phyloP scores from a whole-genome alignment of 2,888 invertebrate genomes.

The Caenorhabditis sp. region DNA sequence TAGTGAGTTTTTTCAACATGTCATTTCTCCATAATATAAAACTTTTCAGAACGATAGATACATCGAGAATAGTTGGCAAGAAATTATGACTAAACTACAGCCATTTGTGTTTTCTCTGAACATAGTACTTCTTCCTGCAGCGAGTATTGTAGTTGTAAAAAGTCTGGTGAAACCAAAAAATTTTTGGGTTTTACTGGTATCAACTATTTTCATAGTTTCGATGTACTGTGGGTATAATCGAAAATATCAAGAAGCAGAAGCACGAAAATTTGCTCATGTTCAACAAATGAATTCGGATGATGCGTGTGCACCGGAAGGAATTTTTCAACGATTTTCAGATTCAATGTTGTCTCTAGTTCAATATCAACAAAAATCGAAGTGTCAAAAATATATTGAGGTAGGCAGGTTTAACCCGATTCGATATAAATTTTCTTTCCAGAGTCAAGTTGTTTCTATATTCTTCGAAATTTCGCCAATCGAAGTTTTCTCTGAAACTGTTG shows the following conservation, averaged over 20 bases:
- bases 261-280: slow-evolving; percentile 18
- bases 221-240: slow-evolving; percentile 27
- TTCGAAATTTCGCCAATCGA: slow-evolving; percentile 37
- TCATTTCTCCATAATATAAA: not conserved
- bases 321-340: slow-evolving; percentile 23
- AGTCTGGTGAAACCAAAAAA: slow-evolving; percentile 18
- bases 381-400: slow-evolving; percentile 37
- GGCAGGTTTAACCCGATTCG: too few species aligned
- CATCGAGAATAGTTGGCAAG: slow-evolving; percentile 19
- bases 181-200: slow-evolving; percentile 27
- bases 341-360: slow-evolving; percentile 22
- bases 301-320: slow-evolving; percentile 31
- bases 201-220: slow-evolving; percentile 19
- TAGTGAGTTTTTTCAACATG: slow-evolving; percentile 3
- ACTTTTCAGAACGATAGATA: slow-evolving; percentile 2
- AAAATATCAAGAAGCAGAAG: slow-evolving; percentile 37
- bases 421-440: slow-evolving; percentile 6
- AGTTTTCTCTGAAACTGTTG: slow-evolving; percentile 32
- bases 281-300: slow-evolving; percentile 11
- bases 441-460: slow-evolving; percentile 35
- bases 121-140: slow-evolving; percentile 16
- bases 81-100: slow-evolving; percentile 11
- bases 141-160: slow-evolving; percentile 19
- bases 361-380: slow-evolving; percentile 30
- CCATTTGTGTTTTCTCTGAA: slow-evolving; percentile 26